Evolutionary conservation across 2,888 invertebrate genomes (phyloP).

Genomic region (Argyra leucocephala): DNA sequence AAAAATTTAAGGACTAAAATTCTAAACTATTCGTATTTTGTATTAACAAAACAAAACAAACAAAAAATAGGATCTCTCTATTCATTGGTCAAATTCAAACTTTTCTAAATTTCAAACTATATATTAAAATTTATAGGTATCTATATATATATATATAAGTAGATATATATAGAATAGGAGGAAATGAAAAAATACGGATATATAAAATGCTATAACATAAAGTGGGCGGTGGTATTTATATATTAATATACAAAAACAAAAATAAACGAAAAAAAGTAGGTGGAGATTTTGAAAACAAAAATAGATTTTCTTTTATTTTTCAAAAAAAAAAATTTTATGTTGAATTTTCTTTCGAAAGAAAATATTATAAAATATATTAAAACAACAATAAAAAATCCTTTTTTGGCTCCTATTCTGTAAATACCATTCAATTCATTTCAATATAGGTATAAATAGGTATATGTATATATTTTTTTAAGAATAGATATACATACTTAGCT

Average conservation of each 20-base stretch:
- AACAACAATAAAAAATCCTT: not conserved
- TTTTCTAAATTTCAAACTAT: too few relatives aligned
- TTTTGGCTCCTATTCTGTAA: not conserved
- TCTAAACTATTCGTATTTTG: too few relatives aligned
- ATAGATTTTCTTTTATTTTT: not conserved
- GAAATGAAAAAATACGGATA: not conserved
- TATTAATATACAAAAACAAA: not conserved
- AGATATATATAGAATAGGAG: not conserved
- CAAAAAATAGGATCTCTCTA: not conserved
- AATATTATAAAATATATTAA: not conserved
- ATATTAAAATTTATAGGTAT: too few relatives aligned
- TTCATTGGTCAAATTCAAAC: not conserved
- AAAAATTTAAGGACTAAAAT: too few relatives aligned
- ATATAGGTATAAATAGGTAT: too few relatives aligned
- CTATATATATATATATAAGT: too few relatives aligned
- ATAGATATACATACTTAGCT: too few relatives aligned
- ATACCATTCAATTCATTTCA: too few relatives aligned
- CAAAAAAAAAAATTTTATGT: too few relatives aligned
- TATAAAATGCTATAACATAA: not conserved
- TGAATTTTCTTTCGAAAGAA: too few relatives aligned
- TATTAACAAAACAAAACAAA: not conserved
- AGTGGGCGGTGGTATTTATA: not conserved
- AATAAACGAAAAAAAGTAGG: not conserved
- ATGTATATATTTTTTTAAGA: too few relatives aligned
- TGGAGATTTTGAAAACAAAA: conserved; percentile 1